These are phyloP conservation scores for Hippocampus kuda DNA, from an alignment of 2,797 vertebrate genomes.

Conservation along the genomic window DNA sequence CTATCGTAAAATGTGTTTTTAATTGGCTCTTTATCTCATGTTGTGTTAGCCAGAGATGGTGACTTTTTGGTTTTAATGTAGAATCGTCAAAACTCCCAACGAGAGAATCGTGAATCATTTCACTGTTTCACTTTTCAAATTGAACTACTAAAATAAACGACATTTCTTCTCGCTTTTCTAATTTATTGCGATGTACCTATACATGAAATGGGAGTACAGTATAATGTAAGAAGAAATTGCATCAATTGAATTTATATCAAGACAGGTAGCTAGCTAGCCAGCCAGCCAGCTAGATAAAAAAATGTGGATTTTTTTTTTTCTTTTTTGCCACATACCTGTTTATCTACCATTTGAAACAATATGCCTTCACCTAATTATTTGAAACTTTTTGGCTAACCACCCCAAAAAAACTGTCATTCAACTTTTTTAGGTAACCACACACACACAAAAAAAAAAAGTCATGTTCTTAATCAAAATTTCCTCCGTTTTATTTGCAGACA, in stretches of 20 bases:
- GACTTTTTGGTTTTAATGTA: background rate
- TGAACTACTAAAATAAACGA: background rate
- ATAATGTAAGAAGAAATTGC: background rate
- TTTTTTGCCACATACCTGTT: background rate
- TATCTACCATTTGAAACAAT: background rate
- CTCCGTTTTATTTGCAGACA: conserved; percentile 52
- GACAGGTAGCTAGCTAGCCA: background rate
- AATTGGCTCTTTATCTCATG: background rate
- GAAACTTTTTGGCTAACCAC: too few relatives aligned
- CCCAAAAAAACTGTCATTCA: too few relatives aligned
- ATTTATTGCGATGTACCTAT: background rate
- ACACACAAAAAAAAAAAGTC: background rate
- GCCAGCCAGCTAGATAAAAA: too few relatives aligned
- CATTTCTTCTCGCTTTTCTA: background rate
- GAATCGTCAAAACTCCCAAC: background rate
- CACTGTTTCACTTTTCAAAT: background rate
- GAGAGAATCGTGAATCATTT: background rate
- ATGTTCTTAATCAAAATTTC: background rate
- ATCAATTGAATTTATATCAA: background rate
- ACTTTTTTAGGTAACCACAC: too few relatives aligned
- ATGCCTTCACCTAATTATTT: background rate
- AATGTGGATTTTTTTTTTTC: too few relatives aligned
- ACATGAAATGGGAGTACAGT: background rate
- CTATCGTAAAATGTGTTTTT: background rate
- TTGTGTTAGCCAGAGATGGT: background rate